phyloP scores from a whole-genome alignment of 1,140 invertebrate species.

The Hycleus cichorii region DNA sequence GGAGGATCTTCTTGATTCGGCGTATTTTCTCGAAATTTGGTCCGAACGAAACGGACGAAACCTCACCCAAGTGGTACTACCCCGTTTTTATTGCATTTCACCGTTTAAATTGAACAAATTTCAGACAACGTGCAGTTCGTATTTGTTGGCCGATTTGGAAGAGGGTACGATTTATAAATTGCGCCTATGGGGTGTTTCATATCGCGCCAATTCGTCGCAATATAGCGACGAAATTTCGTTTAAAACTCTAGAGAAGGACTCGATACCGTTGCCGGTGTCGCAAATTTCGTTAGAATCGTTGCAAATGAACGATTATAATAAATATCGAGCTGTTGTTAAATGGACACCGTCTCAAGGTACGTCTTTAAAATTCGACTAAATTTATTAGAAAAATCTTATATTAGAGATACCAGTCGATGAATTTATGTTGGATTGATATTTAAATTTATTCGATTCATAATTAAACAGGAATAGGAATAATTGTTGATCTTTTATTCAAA shows the following conservation, averaged over 20 bases:
- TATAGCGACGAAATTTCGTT: background rate
- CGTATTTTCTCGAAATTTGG: background rate
- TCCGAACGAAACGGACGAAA: background rate
- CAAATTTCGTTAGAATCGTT: background rate
- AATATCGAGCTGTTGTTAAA: background rate
- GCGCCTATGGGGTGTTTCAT: conserved; percentile 2
- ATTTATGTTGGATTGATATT: background rate
- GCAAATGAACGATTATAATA: background rate
- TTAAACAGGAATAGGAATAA: no score
- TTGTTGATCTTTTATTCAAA: no score
- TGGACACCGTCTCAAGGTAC: conserved; percentile 3
- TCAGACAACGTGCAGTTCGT: background rate
- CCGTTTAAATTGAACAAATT: background rate
- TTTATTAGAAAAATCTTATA: no score
- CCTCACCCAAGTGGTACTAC: background rate
- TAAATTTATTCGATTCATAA: background rate
- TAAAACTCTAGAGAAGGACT: background rate
- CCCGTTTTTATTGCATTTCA: background rate
- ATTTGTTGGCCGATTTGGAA: background rate
- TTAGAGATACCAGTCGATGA: no score
- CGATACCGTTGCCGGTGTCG: background rate
- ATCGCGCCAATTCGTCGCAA: background rate
- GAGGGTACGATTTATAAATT: background rate
- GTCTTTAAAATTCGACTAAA: background rate
- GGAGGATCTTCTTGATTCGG: background rate